A percentile compares a stretch with the other conserved stretches of the same genome.
Conservation (phyloP, 2,113 vertebrate genomes). For the Microtus richardsoni region DNA sequence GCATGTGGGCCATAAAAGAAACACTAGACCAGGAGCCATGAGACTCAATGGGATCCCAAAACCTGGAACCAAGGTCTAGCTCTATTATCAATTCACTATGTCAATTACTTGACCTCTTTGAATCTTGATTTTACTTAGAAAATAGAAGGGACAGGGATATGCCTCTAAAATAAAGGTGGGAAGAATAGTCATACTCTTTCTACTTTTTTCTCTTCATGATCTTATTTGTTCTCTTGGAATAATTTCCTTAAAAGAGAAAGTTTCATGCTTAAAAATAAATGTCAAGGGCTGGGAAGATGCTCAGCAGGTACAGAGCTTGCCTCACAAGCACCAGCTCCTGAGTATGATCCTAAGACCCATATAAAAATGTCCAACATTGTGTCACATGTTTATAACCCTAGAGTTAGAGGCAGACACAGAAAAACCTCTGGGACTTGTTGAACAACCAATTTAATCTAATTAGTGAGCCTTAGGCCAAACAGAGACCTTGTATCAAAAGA, state of each 20-base stretch:
- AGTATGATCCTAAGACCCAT: neutral
- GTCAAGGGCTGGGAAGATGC: neutral
- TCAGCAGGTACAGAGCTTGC: neutral
- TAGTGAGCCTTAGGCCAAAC: neutral
- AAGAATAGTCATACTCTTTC: too few relatives aligned
- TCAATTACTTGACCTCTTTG: conserved; percentile 51
- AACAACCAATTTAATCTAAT: neutral
- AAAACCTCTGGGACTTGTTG: neutral
- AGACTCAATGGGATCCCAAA: neutral
- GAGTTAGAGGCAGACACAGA: neutral
- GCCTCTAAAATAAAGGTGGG: neutral
- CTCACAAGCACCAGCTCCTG: too few relatives aligned
- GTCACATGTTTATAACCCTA: neutral
- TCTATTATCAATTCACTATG: neutral
- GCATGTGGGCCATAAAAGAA: conserved; percentile 26
- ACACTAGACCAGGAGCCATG: neutral
- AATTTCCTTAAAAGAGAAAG: conserved; percentile 46
- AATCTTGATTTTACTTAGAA: conserved; percentile 6
- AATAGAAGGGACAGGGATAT: neutral
- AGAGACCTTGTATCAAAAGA: neutral
- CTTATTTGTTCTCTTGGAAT: conserved; percentile 17
- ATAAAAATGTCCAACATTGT: neutral
- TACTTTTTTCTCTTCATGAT: neutral
- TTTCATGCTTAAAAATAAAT: conserved; percentile 13
- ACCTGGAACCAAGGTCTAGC: neutral